Percentiles rank a stretch among this genome's conserved stretches.
phyloP scores from a whole-genome alignment of 2,888 invertebrate species.

The Drosophila multiciliata region DNA sequence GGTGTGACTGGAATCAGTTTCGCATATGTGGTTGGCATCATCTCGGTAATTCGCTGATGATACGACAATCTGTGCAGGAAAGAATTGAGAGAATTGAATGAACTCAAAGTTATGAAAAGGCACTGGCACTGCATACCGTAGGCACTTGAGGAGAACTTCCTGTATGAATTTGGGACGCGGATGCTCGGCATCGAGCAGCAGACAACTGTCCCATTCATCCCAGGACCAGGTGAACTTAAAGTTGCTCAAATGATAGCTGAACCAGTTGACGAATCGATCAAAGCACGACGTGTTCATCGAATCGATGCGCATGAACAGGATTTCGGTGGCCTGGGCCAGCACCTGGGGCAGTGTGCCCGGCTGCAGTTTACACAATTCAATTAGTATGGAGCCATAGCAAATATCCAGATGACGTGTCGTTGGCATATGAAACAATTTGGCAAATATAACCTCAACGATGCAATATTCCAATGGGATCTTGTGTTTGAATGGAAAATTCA shows the following conservation, averaged over 20 bases:
- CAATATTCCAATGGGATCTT: conserved; percentile 99
- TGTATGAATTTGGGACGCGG: conserved; percentile 97
- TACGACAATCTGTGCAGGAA: conserved; percentile 91
- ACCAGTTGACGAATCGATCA: conserved; percentile 98
- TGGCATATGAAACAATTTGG: conserved; percentile 96
- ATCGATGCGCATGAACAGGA: conserved; percentile 97
- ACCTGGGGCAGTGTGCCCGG: conserved; percentile 99
- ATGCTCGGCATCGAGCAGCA: conserved; percentile 93
- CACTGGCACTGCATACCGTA: conserved; percentile 88
- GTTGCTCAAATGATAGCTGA: conserved; percentile 98
- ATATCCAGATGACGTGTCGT: conserved; percentile 95
- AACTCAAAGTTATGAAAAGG: not conserved
- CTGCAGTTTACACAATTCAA: conserved; percentile 98
- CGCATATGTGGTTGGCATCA: conserved; percentile 94
- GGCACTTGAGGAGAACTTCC: conserved; percentile 95
- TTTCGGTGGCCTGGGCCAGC: conserved; percentile 98
- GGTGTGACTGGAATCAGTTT: conserved; percentile 94
- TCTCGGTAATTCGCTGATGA: conserved; percentile 96
- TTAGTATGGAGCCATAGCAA: conserved; percentile 96
- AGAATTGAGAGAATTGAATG: not conserved
- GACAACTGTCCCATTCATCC: conserved; percentile 97
- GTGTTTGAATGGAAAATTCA: conserved; percentile 96
- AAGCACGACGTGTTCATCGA: conserved; percentile 98
- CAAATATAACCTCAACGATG: conserved; percentile 98
- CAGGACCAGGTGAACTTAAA: conserved; percentile 99